phyloP scores from a whole-genome alignment of 2,113 vertebrate species.

The Centropus bengalensis region DNA sequence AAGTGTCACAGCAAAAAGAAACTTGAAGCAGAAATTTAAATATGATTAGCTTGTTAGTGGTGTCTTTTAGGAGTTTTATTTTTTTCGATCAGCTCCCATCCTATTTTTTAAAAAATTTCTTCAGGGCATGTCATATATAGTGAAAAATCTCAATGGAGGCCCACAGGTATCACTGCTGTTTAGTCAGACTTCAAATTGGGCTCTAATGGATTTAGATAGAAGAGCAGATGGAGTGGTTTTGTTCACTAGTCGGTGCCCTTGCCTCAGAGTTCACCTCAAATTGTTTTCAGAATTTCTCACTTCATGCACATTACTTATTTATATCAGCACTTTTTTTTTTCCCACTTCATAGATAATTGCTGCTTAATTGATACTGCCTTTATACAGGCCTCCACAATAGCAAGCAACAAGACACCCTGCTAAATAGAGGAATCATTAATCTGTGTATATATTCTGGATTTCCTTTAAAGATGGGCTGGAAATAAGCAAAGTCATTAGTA shows the following conservation, averaged over 20 bases:
- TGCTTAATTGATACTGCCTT: constrained; percentile 80
- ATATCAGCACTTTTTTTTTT: constrained; percentile 66
- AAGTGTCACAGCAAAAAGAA: constrained; percentile 29
- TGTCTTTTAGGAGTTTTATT: constrained; percentile 18
- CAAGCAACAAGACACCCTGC: constrained; percentile 72
- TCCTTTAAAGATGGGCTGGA: constrained; percentile 75
- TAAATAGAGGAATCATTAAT: constrained; percentile 81
- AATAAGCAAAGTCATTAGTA: constrained; percentile 82
- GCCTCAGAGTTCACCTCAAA: constrained; percentile 75
- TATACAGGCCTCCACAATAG: constrained; percentile 70
- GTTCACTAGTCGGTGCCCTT: constrained; percentile 80
- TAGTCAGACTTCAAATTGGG: constrained; percentile 54
- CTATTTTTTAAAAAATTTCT: constrained; percentile 53
- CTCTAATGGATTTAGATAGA: constrained; percentile 57
- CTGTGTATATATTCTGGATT: constrained; percentile 71
- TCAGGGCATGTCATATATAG: constrained; percentile 64
- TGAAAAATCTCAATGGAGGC: constrained; percentile 41
- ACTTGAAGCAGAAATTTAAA: constrained; percentile 54
- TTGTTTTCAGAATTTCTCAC: constrained; percentile 73
- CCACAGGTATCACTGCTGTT: constrained; percentile 48
- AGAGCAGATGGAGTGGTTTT: constrained; percentile 48
- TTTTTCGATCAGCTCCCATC: constrained; percentile 2
- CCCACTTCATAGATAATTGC: constrained; percentile 80
- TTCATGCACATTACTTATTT: constrained; percentile 78
- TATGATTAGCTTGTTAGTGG: constrained; percentile 49